Evolutionary conservation across 2,113 vertebrate species (phyloP).

Genomic region (Albula glossodonta): DNA sequence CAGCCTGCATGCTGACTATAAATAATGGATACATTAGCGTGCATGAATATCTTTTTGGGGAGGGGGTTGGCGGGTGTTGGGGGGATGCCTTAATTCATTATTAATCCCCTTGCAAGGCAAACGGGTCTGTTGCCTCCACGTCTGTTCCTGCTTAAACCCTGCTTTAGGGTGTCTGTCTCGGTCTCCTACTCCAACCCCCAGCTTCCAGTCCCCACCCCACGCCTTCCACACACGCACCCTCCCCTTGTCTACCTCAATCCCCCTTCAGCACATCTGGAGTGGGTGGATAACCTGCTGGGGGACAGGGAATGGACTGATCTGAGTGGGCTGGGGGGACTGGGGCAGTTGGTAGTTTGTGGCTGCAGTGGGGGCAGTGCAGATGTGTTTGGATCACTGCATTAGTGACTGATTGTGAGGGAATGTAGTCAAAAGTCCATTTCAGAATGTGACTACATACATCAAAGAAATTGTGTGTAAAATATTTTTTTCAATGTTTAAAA

Average conservation of each 20-base stretch:
- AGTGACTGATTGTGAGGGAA: too few species aligned
- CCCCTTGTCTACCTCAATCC: not conserved
- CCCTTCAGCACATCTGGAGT: constrained; percentile 20
- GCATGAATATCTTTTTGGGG: constrained; percentile 9
- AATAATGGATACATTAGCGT: constrained; percentile 25
- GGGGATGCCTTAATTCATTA: constrained; percentile 23
- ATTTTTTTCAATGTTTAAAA: too few species aligned
- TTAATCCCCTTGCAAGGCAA: constrained; percentile 23
- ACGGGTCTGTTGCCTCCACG: constrained; percentile 6
- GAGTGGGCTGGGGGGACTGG: too few species aligned
- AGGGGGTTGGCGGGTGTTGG: not conserved
- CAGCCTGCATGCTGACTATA: not conserved
- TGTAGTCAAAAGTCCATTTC: too few species aligned
- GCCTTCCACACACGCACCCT: not conserved
- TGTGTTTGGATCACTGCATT: too few species aligned
- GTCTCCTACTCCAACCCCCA: not conserved
- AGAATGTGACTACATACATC: too few species aligned
- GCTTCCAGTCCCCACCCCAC: not conserved
- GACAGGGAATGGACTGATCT: not conserved
- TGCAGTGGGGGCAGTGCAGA: too few species aligned
- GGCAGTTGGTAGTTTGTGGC: too few species aligned
- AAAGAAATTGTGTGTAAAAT: too few species aligned
- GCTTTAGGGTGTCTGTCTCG: constrained; percentile 23
- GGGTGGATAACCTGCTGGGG: not conserved
- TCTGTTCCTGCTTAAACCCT: not conserved